These are phyloP conservation scores for Neodontobutis hainanensis DNA, from an alignment of 2,113 vertebrate species.

Conservation along the genomic window DNA sequence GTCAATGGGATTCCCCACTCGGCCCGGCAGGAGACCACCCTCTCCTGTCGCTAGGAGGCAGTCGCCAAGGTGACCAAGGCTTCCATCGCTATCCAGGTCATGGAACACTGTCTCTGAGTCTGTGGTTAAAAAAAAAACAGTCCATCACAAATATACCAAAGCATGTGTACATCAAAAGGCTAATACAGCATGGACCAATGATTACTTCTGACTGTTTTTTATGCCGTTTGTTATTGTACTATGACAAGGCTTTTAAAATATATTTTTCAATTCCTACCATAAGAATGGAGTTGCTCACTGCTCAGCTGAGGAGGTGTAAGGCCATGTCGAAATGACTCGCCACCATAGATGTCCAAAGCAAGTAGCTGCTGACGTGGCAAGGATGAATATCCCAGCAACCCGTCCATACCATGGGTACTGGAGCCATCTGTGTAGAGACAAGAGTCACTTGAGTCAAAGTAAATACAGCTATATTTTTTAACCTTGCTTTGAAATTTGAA, in stretches of 20 bases:
- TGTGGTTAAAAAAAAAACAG: constrained; percentile 50
- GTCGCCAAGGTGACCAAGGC: constrained; percentile 86
- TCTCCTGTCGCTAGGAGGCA: constrained; percentile 84
- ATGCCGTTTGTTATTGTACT: neutral
- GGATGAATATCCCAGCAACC: constrained; percentile 83
- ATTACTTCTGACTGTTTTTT: neutral
- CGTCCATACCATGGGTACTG: constrained; percentile 85
- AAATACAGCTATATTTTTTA: neutral
- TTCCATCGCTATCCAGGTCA: constrained; percentile 87
- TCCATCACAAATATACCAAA: neutral
- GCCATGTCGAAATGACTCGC: constrained; percentile 85
- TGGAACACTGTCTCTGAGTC: constrained; percentile 89
- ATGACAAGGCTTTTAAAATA: too few species aligned
- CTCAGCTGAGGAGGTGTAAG: constrained; percentile 87
- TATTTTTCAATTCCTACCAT: constrained; percentile 73
- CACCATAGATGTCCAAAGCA: constrained; percentile 83
- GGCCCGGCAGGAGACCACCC: constrained; percentile 79
- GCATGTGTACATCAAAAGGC: neutral
- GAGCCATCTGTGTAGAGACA: constrained; percentile 77
- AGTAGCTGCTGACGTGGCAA: constrained; percentile 85
- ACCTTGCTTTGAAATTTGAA: neutral
- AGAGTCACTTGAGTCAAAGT: constrained; percentile 14
- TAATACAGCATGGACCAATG: neutral
- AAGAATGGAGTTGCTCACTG: constrained; percentile 86
- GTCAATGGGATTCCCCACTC: constrained; percentile 89